phyloP scores from a whole-genome alignment of 2,888 invertebrate species.

The Tineola bisselliella region DNA sequence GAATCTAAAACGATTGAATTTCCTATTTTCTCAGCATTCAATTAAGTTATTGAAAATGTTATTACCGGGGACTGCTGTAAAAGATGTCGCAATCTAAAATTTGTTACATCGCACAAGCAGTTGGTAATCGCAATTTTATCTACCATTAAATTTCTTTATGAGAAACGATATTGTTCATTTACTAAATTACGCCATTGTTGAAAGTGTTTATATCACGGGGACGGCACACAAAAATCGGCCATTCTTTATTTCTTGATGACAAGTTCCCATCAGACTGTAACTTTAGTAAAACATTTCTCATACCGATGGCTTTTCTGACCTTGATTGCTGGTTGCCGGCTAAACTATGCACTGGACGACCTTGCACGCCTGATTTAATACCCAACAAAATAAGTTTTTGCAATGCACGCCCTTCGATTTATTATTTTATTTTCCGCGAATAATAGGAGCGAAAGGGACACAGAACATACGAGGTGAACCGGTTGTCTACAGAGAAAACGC shows the following conservation, averaged over 20 bases:
- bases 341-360: slow-evolving; percentile 30
- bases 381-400: slow-evolving; percentile 27
- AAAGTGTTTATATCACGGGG: too few species aligned
- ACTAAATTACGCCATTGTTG: background rate
- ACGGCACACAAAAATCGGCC: too few species aligned
- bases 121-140: background rate
- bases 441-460: slow-evolving; percentile 27
- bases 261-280: too few species aligned
- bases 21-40: background rate
- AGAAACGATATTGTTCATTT: background rate
- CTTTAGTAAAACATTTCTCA: background rate
- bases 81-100: background rate
- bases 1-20: background rate
- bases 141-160: background rate
- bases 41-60: slow-evolving; percentile 2
- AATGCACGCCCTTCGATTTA: slow-evolving; percentile 21
- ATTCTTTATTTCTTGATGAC: too few species aligned
- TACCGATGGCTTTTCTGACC: slow-evolving; percentile 17
- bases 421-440: slow-evolving; percentile 27
- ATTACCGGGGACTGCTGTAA: background rate
- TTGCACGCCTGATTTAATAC: slow-evolving; percentile 30
- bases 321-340: slow-evolving; percentile 22
- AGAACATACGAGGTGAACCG: slow-evolving; percentile 26
- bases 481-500: slow-evolving; percentile 33
- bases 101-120: background rate